Evolutionary conservation across 2,888 invertebrate genomes (phyloP), one percentile per base, ranked within the genome.

Genomic region (Suillia variegata): DNA sequence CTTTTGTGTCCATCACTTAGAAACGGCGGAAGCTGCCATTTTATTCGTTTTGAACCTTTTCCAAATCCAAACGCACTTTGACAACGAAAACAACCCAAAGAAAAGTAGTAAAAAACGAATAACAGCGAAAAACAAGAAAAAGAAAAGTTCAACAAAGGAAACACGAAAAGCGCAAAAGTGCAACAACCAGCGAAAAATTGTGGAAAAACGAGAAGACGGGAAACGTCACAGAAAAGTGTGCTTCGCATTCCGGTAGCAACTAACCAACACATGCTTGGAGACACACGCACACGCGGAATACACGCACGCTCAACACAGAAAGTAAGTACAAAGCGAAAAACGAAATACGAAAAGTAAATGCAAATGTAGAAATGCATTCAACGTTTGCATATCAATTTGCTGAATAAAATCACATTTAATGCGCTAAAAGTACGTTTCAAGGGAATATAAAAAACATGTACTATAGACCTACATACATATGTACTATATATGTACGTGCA

Each of bases 281-380:
- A 17, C 45, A 45, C 45, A 45, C 45, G 5, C 45, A 20, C 45
- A 45, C 45, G 5, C 45, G 18, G 18, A 3, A 45, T 17, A 5
- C 45, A 17, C 38, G n/a, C 6, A 5, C 6, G 38, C 6, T 38
- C 38, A 38, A 26, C 26, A 26, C 5, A 26, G 6, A 26, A 38
- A 38, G 38, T 38, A 38, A 38, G 38, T 38, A 38, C n/a, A 13
- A n/a, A n/a, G n/a, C n/a, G n/a, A n/a, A n/a, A n/a, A 38, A 38
- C 38, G 4, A 8, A 26, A 26, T 13, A n/a, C 6, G 13, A 3
- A 10, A 38, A 10, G 38, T 13, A n/a, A 38, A 38, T n/a, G n/a
- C n/a, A n/a, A n/a, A n/a, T n/a, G n/a, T n/a, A n/a, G n/a, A n/a
- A n/a, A n/a, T 38, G 38, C 38, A 38, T 38, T 38, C 10, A n/a